Conservation (phyloP, 2,888 invertebrate species). For the Isotomurus palustris region DNA sequence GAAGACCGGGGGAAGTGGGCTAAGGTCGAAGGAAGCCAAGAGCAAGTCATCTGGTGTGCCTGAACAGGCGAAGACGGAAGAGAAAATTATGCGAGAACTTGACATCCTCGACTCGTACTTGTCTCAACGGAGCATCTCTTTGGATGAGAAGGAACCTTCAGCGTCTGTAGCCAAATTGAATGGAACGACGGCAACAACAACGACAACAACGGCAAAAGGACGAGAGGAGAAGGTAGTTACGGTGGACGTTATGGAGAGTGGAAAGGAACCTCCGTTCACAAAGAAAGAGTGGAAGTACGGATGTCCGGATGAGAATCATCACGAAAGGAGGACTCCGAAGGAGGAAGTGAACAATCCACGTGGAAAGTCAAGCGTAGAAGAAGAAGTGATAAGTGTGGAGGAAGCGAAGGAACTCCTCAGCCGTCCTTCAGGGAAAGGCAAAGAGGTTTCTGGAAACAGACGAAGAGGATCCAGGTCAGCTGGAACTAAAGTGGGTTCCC, state of each 20-base stretch:
- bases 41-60: conserved; percentile 1
- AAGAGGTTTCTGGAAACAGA: too few species aligned
- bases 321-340: conserved; percentile 5
- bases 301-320: conserved; percentile 36
- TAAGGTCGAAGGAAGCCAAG: neutral
- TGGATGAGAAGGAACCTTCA: too few species aligned
- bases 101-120: conserved; percentile 44
- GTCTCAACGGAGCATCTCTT: conserved; percentile 42
- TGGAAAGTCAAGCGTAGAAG: conserved; percentile 20
- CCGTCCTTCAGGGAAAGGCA: conserved; percentile 31
- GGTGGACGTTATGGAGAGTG: conserved; percentile 41
- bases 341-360: neutral
- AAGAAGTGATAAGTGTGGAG: conserved; percentile 34
- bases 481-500: too few species aligned
- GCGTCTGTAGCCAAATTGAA: conserved; percentile 21
- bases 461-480: too few species aligned
- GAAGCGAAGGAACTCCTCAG: conserved; percentile 36
- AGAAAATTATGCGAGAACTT: conserved; percentile 44
- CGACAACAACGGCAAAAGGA: conserved; percentile 9
- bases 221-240: conserved; percentile 10
- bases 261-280: conserved; percentile 39
- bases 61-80: conserved; percentile 34
- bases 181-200: neutral
- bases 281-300: conserved; percentile 36
- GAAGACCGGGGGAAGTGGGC: neutral